Conservation (phyloP, 2,113 vertebrate species). For the Tenebrosternarchus preto region DNA sequence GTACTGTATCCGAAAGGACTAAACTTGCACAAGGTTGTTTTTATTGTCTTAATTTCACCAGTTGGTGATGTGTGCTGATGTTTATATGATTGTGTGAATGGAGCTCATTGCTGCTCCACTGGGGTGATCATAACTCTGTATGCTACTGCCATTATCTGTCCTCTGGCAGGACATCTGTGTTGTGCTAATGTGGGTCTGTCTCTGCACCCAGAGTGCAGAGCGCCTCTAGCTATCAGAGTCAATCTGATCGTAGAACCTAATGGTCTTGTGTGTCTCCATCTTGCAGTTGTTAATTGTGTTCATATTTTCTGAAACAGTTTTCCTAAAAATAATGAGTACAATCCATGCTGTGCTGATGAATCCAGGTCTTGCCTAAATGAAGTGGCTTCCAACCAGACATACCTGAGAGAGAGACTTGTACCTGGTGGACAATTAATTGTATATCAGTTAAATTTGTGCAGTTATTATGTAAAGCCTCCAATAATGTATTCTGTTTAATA, state of each 20-base stretch:
- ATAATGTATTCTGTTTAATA: too few species aligned
- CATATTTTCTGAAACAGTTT: neutral
- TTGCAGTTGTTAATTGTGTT: too few species aligned
- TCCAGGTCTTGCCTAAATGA: neutral
- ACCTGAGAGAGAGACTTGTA: too few species aligned
- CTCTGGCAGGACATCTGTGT: slow-evolving; percentile 39
- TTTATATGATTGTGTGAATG: neutral
- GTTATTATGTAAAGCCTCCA: neutral
- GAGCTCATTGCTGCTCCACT: neutral
- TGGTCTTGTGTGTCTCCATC: too few species aligned
- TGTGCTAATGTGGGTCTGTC: neutral
- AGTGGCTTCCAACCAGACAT: neutral
- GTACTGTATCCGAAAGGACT: too few species aligned
- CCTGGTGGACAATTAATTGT: neutral
- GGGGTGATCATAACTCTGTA: slow-evolving; percentile 2
- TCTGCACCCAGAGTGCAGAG: neutral
- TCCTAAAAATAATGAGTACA: neutral
- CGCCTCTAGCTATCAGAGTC: neutral
- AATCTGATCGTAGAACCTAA: neutral
- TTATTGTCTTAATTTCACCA: neutral
- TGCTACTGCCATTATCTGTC: slow-evolving; percentile 18
- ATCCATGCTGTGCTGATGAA: too few species aligned
- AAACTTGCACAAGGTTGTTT: neutral
- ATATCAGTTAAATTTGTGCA: neutral
- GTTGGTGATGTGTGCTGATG: neutral